These are phyloP conservation scores for Chionis minor DNA, from an alignment of 2,113 vertebrate genomes.

Conservation along the genomic window DNA sequence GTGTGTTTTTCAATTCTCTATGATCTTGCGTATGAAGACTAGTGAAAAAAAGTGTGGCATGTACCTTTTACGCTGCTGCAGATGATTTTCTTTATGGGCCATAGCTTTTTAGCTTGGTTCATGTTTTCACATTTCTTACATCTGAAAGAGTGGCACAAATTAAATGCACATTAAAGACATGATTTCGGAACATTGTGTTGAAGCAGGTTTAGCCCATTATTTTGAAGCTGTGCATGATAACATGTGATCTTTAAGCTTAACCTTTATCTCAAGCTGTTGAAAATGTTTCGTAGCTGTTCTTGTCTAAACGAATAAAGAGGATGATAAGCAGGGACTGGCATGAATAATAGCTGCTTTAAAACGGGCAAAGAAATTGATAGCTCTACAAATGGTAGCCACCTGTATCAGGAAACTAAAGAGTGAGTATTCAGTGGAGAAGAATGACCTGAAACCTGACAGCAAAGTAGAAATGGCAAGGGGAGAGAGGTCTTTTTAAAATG, in stretches of 20 bases:
- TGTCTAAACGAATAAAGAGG: slow-evolving; percentile 78
- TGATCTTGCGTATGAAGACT: neutral
- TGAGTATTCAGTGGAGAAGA: slow-evolving; percentile 44
- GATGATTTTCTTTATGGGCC: slow-evolving; percentile 22
- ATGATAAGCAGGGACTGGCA: slow-evolving; percentile 72
- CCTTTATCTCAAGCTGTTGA: slow-evolving; percentile 76
- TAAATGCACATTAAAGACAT: slow-evolving; percentile 70
- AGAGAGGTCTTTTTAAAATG: slow-evolving; percentile 38
- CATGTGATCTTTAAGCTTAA: slow-evolving; percentile 73
- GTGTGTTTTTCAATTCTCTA: neutral
- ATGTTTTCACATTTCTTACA: slow-evolving; percentile 59
- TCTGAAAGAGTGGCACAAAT: slow-evolving; percentile 67
- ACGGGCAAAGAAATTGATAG: slow-evolving; percentile 72
- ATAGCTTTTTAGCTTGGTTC: slow-evolving; percentile 27
- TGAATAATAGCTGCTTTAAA: slow-evolving; percentile 78
- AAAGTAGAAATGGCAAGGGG: slow-evolving; percentile 45
- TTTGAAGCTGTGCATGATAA: slow-evolving; percentile 71
- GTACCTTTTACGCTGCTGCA: neutral
- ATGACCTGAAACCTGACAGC: slow-evolving; percentile 55
- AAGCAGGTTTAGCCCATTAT: slow-evolving; percentile 69
- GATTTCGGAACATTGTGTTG: slow-evolving; percentile 54
- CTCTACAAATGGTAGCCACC: slow-evolving; percentile 79
- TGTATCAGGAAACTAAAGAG: slow-evolving; percentile 69
- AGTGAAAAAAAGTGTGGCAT: neutral
- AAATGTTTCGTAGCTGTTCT: slow-evolving; percentile 79